Conservation (phyloP, 2,113 vertebrate species). For the Thamnaconus septentrionalis region DNA sequence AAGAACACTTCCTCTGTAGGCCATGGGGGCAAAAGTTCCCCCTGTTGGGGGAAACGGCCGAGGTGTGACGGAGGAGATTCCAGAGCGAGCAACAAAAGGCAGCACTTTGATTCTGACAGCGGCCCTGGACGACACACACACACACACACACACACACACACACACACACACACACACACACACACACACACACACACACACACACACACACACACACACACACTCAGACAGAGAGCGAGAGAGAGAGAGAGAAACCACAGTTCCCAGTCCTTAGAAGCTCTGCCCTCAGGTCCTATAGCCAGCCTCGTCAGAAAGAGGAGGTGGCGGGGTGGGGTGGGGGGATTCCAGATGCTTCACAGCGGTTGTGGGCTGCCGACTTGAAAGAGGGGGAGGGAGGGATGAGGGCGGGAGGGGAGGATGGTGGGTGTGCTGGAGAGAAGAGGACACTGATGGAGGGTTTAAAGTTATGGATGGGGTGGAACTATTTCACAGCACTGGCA, state of each 20-base stretch:
- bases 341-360: constrained; percentile 72
- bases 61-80: constrained; percentile 68
- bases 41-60: constrained; percentile 56
- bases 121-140: constrained; percentile 45
- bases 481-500: constrained; percentile 52
- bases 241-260: constrained; percentile 27
- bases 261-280: constrained; percentile 48
- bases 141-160: constrained; percentile 16
- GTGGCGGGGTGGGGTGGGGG: constrained; percentile 14
- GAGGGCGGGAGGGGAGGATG: constrained; percentile 35
- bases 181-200: constrained; percentile 8
- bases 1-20: constrained; percentile 48
- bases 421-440: neutral
- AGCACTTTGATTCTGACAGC: constrained; percentile 67
- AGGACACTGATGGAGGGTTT: constrained; percentile 49
- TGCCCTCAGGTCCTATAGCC: constrained; percentile 61
- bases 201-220: constrained; percentile 13
- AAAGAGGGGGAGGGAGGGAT: constrained; percentile 34
- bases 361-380: constrained; percentile 52
- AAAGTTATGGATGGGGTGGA: constrained; percentile 52
- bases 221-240: neutral
- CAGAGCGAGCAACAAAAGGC: constrained; percentile 73
- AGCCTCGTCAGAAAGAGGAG: constrained; percentile 35
- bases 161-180: constrained; percentile 8
- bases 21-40: constrained; percentile 25